These are phyloP conservation scores for Chaetodon auriga DNA, from an alignment of 2,113 vertebrate genomes.

Conservation along the genomic window DNA sequence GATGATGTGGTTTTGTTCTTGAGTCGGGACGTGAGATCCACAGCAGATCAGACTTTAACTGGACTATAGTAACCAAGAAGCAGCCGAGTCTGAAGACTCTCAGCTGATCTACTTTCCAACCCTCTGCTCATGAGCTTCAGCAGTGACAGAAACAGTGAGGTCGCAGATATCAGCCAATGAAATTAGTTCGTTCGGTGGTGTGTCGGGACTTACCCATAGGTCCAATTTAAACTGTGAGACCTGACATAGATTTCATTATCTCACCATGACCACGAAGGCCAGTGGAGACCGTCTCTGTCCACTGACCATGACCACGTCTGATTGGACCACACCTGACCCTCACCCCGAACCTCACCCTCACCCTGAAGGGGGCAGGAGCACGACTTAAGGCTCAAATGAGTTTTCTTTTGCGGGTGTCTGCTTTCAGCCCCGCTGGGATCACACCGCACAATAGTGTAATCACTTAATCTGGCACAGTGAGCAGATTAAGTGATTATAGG, in stretches of 20 bases:
- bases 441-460: constrained; percentile 1
- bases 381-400: too few species aligned
- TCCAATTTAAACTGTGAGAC: background rate
- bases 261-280: background rate
- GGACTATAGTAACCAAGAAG: background rate
- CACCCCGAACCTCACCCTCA: background rate
- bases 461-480: background rate
- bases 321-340: background rate
- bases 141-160: background rate
- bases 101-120: background rate
- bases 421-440: background rate
- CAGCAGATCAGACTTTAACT: background rate
- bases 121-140: too few species aligned
- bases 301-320: background rate
- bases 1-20: background rate
- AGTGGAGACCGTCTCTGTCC: background rate
- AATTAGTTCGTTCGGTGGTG: too few species aligned
- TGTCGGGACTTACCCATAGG: too few species aligned
- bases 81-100: background rate
- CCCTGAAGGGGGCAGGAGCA: background rate
- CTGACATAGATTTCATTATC: background rate
- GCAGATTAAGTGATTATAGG: constrained; percentile 9
- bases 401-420: constrained; percentile 1
- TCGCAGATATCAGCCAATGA: background rate
- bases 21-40: background rate